Conservation (phyloP, 2,797 vertebrate species). For the Ciconia nigra region DNA sequence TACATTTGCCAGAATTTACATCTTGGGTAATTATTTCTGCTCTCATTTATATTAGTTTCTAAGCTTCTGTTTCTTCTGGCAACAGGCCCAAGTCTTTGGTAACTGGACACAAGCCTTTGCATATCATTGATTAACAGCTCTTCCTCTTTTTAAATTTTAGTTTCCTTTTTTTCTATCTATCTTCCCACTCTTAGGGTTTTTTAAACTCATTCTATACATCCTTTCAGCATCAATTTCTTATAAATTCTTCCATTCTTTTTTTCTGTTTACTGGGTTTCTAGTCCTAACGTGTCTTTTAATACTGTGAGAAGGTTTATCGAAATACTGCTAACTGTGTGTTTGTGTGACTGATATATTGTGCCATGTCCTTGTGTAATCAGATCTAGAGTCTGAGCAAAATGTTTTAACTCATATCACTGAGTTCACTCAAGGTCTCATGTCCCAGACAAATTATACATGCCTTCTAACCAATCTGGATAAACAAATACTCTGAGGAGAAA, state of each 20-base stretch:
- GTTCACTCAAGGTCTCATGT: background rate
- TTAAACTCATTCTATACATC: background rate
- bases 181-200: background rate
- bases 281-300: background rate
- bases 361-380: background rate
- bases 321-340: background rate
- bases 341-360: background rate
- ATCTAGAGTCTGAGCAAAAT: background rate
- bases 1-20: background rate
- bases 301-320: background rate
- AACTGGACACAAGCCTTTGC: background rate
- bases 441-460: background rate
- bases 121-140: background rate
- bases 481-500: background rate
- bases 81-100: background rate
- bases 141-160: background rate
- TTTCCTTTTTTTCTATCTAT: background rate
- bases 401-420: background rate
- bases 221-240: background rate
- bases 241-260: background rate
- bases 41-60: constrained; percentile 54
- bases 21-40: constrained; percentile 37
- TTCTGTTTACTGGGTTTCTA: background rate
- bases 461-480: background rate
- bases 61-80: background rate